These are phyloP conservation scores for Bagarius yarrelli DNA, from an alignment of 2,113 vertebrate genomes.

Conservation along the genomic window DNA sequence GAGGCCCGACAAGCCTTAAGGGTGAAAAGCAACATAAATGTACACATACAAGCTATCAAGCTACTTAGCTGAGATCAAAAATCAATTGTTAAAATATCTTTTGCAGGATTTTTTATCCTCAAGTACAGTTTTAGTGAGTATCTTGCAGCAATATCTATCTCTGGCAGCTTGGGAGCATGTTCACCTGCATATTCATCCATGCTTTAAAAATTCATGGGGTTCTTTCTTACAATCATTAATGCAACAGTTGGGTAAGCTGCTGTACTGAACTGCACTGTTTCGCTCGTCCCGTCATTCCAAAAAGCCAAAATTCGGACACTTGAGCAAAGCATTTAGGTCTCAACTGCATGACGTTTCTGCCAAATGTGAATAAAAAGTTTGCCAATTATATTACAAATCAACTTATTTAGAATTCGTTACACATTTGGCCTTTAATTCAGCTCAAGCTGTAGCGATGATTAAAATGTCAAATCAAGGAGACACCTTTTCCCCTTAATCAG, in stretches of 20 bases:
- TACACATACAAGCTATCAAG: background rate
- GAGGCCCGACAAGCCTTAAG: background rate
- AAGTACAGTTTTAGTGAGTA: background rate
- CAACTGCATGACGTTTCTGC: background rate
- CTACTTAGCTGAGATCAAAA: too few relatives aligned
- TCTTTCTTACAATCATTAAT: too few relatives aligned
- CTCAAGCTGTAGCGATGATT: background rate
- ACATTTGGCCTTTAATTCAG: background rate
- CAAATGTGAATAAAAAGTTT: background rate
- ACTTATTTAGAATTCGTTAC: background rate
- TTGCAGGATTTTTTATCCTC: background rate
- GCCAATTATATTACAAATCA: background rate
- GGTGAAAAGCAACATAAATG: background rate
- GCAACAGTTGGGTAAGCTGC: background rate
- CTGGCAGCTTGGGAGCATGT: too few relatives aligned
- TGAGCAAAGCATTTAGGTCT: background rate
- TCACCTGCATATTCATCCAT: too few relatives aligned
- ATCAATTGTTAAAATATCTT: background rate
- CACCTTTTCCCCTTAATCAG: background rate
- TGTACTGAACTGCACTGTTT: background rate
- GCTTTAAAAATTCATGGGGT: too few relatives aligned
- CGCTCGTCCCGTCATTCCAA: background rate
- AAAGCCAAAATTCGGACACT: background rate
- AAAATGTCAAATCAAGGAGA: conserved; percentile 2
- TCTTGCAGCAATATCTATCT: too few relatives aligned